A percentile compares a stretch with the other conserved stretches of the same genome.
phyloP scores from a whole-genome alignment of 2,113 vertebrate genomes.

The Marcusenius ussheri region DNA sequence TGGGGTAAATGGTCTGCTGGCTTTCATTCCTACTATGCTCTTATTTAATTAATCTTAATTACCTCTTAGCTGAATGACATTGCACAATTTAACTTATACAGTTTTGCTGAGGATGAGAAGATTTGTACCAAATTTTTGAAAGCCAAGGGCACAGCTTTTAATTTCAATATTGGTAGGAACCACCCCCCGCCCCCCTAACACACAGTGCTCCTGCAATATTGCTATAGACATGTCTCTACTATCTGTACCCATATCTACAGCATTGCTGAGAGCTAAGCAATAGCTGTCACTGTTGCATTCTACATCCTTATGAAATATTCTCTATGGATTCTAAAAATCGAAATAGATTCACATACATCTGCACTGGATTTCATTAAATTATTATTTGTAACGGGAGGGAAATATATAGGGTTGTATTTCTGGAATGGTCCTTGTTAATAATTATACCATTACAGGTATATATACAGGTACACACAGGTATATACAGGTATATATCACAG shows the following conservation, averaged over 20 bases:
- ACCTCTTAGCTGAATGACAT: neutral
- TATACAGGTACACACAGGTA: too few species aligned
- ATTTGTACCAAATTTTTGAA: neutral
- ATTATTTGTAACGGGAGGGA: neutral
- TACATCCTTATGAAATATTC: neutral
- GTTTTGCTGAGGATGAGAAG: neutral
- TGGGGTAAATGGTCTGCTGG: neutral
- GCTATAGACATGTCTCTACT: neutral
- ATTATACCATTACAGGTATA: neutral
- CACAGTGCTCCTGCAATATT: neutral
- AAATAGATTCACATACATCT: neutral
- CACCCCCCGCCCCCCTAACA: neutral
- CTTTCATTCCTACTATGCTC: neutral
- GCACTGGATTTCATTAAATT: neutral
- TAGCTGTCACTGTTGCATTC: neutral
- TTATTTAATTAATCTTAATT: neutral
- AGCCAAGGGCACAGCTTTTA: neutral
- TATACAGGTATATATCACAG: neutral
- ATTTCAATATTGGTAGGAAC: neutral
- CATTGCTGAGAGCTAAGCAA: neutral
- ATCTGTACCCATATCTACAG: neutral
- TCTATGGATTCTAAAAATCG: neutral
- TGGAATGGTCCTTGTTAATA: neutral
- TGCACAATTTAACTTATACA: neutral
- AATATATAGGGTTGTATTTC: neutral